Evolutionary conservation across 2,797 vertebrate genomes (phyloP).

Genomic region (Thripadectes ignobilis): DNA sequence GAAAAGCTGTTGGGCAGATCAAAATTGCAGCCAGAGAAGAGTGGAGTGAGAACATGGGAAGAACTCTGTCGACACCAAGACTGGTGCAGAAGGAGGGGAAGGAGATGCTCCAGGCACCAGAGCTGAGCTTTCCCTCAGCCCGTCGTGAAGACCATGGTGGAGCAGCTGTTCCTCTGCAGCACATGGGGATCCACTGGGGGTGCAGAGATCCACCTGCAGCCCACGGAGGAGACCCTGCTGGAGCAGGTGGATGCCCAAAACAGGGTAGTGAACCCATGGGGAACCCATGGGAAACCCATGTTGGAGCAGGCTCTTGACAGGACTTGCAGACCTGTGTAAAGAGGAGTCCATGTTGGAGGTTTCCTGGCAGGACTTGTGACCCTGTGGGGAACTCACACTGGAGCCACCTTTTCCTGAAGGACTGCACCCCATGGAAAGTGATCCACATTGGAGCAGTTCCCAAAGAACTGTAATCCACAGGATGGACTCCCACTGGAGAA

Average conservation of each 20-base stretch:
- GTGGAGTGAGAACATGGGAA: accelerated
- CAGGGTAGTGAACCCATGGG: neutral
- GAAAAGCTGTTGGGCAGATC: no score
- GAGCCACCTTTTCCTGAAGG: neutral
- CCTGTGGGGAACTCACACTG: neutral
- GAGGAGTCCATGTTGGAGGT: accelerated
- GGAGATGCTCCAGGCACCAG: neutral
- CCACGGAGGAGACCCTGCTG: no score
- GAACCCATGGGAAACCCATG: neutral
- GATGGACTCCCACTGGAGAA: neutral
- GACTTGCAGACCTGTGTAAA: neutral
- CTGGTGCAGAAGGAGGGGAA: neutral
- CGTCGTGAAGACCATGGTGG: neutral
- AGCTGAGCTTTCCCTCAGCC: neutral
- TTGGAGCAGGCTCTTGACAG: neutral
- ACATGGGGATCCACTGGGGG: no score
- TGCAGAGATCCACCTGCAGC: neutral
- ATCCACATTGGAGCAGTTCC: neutral
- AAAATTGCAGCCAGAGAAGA: neutral
- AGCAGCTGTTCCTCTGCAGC: neutral
- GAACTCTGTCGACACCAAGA: neutral
- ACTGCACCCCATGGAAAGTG: neutral
- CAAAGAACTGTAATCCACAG: neutral
- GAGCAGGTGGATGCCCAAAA: neutral
- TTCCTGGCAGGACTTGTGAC: neutral